phyloP scores from a whole-genome alignment of 2,888 invertebrate species.

The Morpho deidamia region DNA sequence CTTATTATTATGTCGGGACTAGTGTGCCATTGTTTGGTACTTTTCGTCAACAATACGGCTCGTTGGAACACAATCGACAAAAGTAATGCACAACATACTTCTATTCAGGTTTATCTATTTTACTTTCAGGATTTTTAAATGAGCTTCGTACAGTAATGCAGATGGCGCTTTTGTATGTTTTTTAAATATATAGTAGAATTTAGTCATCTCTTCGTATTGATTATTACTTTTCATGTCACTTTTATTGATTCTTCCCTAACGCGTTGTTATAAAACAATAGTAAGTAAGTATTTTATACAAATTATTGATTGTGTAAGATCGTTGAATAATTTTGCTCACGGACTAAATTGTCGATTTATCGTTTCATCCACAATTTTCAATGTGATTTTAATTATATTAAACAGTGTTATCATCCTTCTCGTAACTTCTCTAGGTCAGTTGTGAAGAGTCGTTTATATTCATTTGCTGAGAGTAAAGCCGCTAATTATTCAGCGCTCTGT shows the following conservation, averaged over 20 bases:
- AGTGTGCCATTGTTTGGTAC: conserved; percentile 21
- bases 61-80: conserved; percentile 22
- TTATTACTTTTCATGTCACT: too few species aligned
- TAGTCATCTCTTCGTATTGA: too few species aligned
- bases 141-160: not conserved
- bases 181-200: too few species aligned
- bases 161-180: not conserved
- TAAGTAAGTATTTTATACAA: too few species aligned
- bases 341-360: too few species aligned
- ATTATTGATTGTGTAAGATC: too few species aligned
- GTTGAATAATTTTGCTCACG: too few species aligned
- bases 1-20: conserved; percentile 19
- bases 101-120: conserved; percentile 10
- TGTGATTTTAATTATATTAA: too few species aligned
- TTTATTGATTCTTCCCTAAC: too few species aligned
- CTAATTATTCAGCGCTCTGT: conserved; percentile 14
- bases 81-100: conserved; percentile 15
- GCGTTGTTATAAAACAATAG: too few species aligned
- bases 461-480: conserved; percentile 11
- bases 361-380: too few species aligned
- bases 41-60: conserved; percentile 22
- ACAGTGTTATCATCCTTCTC: not conserved
- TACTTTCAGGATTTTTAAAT: conserved; percentile 6
- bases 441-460: conserved; percentile 14
- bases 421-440: conserved; percentile 4